Conservation (phyloP, 2,797 vertebrate genomes). For the Carduelis carduelis region DNA sequence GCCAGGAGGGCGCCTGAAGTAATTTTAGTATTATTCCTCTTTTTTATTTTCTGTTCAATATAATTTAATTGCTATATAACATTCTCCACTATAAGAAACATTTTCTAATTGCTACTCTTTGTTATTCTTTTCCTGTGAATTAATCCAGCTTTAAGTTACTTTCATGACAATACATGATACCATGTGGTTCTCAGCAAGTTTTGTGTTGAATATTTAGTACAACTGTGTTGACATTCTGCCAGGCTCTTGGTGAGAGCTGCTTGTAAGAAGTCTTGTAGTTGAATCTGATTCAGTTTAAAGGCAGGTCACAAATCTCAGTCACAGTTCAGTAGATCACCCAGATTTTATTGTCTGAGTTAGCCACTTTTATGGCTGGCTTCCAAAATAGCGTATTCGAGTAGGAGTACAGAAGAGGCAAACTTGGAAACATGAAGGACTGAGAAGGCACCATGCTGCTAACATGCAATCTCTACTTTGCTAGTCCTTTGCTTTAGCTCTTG, state of each 20-base stretch:
- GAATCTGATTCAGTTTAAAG: conserved; percentile 51
- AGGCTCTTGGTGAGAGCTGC: conserved; percentile 42
- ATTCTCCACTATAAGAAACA: not conserved
- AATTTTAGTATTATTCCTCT: not conserved
- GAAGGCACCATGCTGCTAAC: conserved; percentile 47
- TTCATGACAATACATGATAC: not conserved
- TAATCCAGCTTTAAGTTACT: conserved; percentile 11
- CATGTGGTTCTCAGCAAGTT: conserved; percentile 28
- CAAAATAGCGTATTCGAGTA: not conserved
- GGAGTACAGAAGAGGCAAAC: not conserved
- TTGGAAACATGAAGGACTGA: not conserved
- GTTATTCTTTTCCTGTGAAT: not conserved
- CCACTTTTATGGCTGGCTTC: conserved; percentile 22
- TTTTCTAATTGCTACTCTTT: not conserved
- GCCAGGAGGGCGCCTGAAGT: not conserved
- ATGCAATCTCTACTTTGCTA: not conserved
- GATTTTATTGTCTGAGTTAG: conserved; percentile 23
- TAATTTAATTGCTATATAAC: not conserved
- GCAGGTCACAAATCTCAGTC: conserved; percentile 43
- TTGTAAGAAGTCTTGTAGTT: conserved; percentile 35
- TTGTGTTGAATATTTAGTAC: conserved; percentile 16
- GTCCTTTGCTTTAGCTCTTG: not conserved
- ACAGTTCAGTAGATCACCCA: conserved; percentile 54
- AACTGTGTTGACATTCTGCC: conserved; percentile 50
- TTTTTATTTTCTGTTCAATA: not conserved